Evolutionary conservation across 2,797 vertebrate genomes (phyloP).

Genomic region (Bothrops alternatus): DNA sequence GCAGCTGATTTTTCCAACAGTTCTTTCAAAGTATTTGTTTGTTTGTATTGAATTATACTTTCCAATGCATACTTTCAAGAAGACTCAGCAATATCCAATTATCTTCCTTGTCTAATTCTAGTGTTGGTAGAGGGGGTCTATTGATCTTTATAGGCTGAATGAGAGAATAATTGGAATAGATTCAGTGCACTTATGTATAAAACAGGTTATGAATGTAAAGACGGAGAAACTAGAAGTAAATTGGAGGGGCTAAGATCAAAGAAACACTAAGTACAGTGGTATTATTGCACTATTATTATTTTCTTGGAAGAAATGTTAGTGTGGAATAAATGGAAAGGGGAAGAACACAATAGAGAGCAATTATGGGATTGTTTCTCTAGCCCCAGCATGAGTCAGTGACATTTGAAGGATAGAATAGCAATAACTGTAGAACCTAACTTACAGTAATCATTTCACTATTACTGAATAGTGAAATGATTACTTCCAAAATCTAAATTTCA

Average conservation of each 20-base stretch:
- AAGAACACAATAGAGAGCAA: slow-evolving; percentile 1
- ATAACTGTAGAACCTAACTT: neutral
- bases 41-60: neutral
- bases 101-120: neutral
- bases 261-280: neutral
- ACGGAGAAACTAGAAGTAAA: neutral
- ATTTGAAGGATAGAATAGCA: slow-evolving; percentile 1
- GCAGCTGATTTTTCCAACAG: neutral
- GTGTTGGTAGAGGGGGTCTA: neutral
- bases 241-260: neutral
- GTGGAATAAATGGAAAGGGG: slow-evolving; percentile 8
- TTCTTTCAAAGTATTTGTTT: neutral
- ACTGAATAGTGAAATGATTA: neutral
- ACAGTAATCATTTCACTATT: neutral
- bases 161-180: neutral
- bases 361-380: neutral
- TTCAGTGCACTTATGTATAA: neutral
- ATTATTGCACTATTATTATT: slow-evolving; percentile 1
- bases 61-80: neutral
- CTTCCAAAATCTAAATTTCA: neutral
- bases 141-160: neutral
- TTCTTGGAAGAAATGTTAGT: neutral
- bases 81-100: neutral
- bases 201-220: neutral
- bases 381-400: neutral